Evolutionary conservation across 2,113 vertebrate genomes (phyloP).

Genomic region (Camarhynchus parvulus): DNA sequence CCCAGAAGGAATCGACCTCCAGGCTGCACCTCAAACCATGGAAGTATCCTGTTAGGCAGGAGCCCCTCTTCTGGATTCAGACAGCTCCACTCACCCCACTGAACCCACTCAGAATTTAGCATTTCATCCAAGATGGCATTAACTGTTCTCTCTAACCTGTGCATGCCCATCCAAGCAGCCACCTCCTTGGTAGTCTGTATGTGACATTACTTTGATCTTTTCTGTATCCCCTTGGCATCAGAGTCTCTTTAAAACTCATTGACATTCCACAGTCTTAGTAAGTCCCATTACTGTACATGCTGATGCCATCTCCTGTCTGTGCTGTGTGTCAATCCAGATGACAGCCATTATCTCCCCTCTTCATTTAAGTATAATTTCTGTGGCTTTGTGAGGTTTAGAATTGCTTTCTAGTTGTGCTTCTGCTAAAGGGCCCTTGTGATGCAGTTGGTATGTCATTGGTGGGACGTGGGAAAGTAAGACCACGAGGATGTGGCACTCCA

Average conservation of each 20-base stretch:
- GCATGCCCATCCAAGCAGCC: constrained; percentile 72
- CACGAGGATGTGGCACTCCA: not conserved
- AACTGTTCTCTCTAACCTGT: constrained; percentile 67
- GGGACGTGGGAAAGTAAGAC: not conserved
- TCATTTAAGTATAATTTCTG: constrained; percentile 58
- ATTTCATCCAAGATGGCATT: constrained; percentile 62
- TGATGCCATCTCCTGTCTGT: constrained; percentile 58
- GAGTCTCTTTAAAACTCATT: constrained; percentile 55
- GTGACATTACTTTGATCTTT: constrained; percentile 65
- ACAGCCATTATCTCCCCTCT: not conserved
- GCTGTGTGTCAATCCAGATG: constrained; percentile 62
- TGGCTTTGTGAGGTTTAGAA: constrained; percentile 78
- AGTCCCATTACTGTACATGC: constrained; percentile 44
- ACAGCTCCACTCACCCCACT: constrained; percentile 50
- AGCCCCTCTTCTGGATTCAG: constrained; percentile 46
- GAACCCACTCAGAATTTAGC: constrained; percentile 64
- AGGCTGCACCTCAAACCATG: constrained; percentile 88
- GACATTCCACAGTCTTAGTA: constrained; percentile 69
- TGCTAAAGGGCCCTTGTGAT: constrained; percentile 66
- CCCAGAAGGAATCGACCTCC: constrained; percentile 77
- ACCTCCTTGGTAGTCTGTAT: constrained; percentile 68
- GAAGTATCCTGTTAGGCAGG: constrained; percentile 92
- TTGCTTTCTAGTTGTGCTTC: constrained; percentile 78
- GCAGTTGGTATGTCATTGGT: not conserved
- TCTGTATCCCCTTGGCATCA: constrained; percentile 64